These are phyloP conservation scores for Propithecus coquereli DNA, from an alignment of 2,113 vertebrate species.

Conservation along the genomic window DNA sequence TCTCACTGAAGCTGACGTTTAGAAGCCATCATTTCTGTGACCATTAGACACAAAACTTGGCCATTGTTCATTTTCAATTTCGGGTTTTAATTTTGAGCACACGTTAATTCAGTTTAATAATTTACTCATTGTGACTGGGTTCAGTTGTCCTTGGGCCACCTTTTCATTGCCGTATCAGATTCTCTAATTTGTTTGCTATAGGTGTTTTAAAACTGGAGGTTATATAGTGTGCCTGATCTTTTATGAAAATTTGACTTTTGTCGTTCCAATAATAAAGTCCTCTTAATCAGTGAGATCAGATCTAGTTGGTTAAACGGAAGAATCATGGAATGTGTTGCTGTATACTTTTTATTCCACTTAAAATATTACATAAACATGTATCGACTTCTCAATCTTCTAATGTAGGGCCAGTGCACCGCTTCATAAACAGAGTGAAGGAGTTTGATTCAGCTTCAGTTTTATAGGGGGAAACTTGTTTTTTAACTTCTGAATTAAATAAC, in stretches of 20 bases:
- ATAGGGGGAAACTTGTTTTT: not conserved
- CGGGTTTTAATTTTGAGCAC: not conserved
- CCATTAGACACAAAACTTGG: not conserved
- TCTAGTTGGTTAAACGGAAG: not conserved
- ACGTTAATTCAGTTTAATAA: not conserved
- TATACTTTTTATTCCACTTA: not conserved
- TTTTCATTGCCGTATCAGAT: not conserved
- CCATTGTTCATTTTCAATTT: not conserved
- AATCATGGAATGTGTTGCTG: not conserved
- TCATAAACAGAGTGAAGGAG: not conserved
- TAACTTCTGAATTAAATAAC: not conserved
- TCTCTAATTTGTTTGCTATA: not conserved
- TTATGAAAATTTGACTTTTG: not conserved
- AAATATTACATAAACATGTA: not conserved
- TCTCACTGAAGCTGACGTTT: not conserved
- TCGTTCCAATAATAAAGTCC: not conserved
- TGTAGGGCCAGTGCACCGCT: not conserved
- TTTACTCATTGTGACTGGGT: not conserved
- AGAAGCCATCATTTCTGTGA: not conserved
- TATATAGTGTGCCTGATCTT: not conserved
- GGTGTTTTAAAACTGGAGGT: not conserved
- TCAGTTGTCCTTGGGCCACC: not conserved
- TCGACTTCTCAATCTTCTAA: not conserved
- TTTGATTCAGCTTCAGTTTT: not conserved
- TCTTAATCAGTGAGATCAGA: not conserved